These are phyloP conservation scores for Hyposoter didymator DNA, from an alignment of 2,888 invertebrate species.

Conservation along the genomic window DNA sequence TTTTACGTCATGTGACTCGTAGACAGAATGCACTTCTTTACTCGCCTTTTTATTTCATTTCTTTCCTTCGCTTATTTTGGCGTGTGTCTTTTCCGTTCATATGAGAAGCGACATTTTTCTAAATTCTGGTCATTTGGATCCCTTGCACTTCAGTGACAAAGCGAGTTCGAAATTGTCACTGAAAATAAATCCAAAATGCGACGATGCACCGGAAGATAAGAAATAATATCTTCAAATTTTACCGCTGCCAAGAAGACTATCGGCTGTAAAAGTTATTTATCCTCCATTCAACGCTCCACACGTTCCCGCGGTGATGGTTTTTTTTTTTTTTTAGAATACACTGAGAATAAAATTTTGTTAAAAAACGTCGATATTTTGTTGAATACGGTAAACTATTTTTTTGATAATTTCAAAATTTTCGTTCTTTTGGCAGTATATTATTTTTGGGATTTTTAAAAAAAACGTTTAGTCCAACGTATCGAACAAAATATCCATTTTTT, in stretches of 20 bases:
- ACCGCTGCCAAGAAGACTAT: not conserved
- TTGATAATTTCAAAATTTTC: too few species aligned
- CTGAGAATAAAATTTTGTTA: too few species aligned
- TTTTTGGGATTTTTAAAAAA: too few species aligned
- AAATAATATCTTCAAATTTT: not conserved
- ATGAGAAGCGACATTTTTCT: constrained; percentile 13
- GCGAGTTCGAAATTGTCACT: constrained; percentile 15
- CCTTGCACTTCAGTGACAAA: not conserved
- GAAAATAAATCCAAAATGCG: not conserved
- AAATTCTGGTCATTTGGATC: not conserved
- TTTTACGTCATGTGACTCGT: constrained; percentile 17
- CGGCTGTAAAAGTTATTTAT: not conserved
- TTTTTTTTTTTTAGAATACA: too few species aligned
- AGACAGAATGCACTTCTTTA: not conserved
- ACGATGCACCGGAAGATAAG: not conserved
- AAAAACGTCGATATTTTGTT: too few species aligned
- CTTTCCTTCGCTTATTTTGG: not conserved
- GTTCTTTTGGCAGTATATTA: too few species aligned
- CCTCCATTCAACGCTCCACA: not conserved
- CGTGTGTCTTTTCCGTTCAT: constrained; percentile 29
- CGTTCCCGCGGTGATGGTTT: not conserved
- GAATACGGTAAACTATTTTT: too few species aligned
- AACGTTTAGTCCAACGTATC: too few species aligned
- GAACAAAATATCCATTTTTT: too few species aligned
- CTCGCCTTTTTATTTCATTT: not conserved